Conservation (phyloP, 2,113 vertebrate genomes). For the Corvus hawaiiensis region DNA sequence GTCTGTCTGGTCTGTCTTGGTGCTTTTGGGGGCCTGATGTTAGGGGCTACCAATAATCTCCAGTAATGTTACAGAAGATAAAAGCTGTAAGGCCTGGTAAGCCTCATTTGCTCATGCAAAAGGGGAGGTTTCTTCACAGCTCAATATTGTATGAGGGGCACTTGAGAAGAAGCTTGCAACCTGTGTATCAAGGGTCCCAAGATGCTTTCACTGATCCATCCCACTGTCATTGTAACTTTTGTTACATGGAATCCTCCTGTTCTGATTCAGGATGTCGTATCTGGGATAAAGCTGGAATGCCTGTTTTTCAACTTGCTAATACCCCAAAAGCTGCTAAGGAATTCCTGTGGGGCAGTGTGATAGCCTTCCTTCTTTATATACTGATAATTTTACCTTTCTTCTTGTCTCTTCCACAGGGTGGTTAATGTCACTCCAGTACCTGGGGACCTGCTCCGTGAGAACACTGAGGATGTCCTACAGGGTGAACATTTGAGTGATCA, state of each 20-base stretch:
- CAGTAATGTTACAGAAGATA: background rate
- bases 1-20: background rate
- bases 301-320: background rate
- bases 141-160: background rate
- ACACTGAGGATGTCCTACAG: slow-evolving; percentile 94
- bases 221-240: background rate
- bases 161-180: background rate
- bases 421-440: slow-evolving; percentile 88
- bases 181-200: background rate
- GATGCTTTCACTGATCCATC: background rate
- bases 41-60: background rate
- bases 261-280: background rate
- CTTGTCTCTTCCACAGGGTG: slow-evolving; percentile 69
- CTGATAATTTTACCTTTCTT: background rate
- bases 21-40: background rate
- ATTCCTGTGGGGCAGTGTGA: background rate
- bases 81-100: background rate
- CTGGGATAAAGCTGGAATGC: background rate
- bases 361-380: background rate
- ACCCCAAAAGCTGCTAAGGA: background rate
- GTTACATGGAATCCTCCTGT: background rate
- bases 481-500: slow-evolving; percentile 97
- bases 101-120: background rate
- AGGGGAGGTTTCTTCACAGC: background rate
- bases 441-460: slow-evolving; percentile 90